Evolutionary conservation across 23 tunicate genomes (phyloP).

Genomic region (Botrylloides violaceus): DNA sequence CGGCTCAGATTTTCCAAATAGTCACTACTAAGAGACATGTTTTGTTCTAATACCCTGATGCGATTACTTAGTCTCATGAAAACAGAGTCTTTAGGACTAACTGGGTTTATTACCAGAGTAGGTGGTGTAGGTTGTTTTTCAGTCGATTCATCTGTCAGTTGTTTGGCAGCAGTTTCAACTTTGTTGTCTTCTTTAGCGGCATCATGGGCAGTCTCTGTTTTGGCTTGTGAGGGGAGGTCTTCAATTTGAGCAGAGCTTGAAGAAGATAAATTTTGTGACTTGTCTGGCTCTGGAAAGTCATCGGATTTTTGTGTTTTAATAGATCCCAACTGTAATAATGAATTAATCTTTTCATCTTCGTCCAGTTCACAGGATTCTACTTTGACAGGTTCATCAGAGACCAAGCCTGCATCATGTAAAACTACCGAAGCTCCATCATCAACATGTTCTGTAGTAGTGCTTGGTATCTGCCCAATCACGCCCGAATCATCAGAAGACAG

Average conservation of each 20-base stretch:
- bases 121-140: slow-evolving; percentile 24
- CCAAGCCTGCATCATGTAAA: background rate
- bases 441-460: background rate
- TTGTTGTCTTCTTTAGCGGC: background rate
- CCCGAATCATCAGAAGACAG: too few relatives aligned
- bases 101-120: slow-evolving; percentile 81
- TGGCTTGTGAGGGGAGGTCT: background rate
- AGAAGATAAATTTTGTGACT: background rate
- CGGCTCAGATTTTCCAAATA: slow-evolving; percentile 82
- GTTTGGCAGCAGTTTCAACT: background rate
- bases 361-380: background rate
- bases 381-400: background rate
- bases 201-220: background rate
- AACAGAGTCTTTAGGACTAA: slow-evolving; percentile 90
- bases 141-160: background rate
- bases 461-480: background rate
- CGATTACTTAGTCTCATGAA: slow-evolving; percentile 92
- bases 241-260: background rate
- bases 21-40: slow-evolving; percentile 74
- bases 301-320: background rate
- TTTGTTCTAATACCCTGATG: slow-evolving; percentile 71
- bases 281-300: background rate
- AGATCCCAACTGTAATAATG: background rate
- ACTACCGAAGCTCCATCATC: background rate
- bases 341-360: background rate